Evolutionary conservation across 2,888 invertebrate species (phyloP), one percentile per base, ranked within the genome.

Genomic region (Scaptomyza parva): DNA sequence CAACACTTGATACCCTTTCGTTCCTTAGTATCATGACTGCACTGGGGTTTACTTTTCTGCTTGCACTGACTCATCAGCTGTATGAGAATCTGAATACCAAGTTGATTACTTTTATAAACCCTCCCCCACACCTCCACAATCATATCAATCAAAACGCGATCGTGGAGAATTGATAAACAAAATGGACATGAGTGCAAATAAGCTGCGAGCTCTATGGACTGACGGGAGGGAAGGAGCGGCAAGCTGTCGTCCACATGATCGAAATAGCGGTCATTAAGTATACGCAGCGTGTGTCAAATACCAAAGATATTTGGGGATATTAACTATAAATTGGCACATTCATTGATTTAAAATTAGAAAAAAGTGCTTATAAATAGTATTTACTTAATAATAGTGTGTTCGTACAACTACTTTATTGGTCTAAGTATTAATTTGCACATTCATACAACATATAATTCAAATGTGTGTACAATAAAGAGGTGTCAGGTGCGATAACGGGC

Each of bases 261-360:
- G 18, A 20, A 48, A 20, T 8, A 33, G n/a, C 37, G 6, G 20
- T 8, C 40, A 66, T 75, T 61, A 75, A 67, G 63, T 45, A 66
- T 67, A 67, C 75, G 60, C 67, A 41, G 43, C 14, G 57, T 58
- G 51, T 4, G 33, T 40, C 54, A 45, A 41, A 71, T 30, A 7
- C 4, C 18, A 7, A 22, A 24, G n/a, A 44, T 20, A 52, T 43
- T 51, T n/a, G n/a, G 24, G 28, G 17, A 3, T 20, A 59, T 59
- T 66, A 18, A 48, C 17, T 33, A 53, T 28, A 17, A n/a, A 17
- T 11, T 18, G 4, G 12, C 2, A 47, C 22, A 70, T 58, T 58
- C 26, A 64, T 26, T 20, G 40, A n/a, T n/a, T 54, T 62, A 59
- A 59, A 72, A 59, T 72, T 63, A 73, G 69, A 73, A 68, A 62